Evolutionary conservation across 2,888 invertebrate genomes (phyloP).

Genomic region (Nowickia ferox): DNA sequence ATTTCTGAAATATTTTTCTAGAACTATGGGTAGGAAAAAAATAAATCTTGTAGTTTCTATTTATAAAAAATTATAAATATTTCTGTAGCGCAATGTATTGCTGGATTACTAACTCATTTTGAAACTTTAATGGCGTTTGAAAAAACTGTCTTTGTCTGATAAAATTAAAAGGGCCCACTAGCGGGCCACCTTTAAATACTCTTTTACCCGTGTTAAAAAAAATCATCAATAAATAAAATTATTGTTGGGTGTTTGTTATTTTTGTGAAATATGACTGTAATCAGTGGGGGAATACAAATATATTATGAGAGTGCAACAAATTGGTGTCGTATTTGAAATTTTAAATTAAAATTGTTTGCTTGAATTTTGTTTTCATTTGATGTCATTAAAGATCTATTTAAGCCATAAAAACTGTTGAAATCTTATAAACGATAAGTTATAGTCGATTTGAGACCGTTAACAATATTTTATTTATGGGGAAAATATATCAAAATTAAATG

Average conservation of each 20-base stretch:
- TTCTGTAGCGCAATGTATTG: no score
- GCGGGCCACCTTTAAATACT: no score
- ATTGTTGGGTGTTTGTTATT: conserved; percentile 42
- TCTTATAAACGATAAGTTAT: conserved; percentile 23
- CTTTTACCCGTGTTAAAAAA: background rate
- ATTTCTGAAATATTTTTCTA: no score
- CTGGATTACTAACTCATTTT: no score
- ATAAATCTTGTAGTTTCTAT: no score
- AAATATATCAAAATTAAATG: background rate
- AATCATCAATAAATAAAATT: conserved; percentile 17
- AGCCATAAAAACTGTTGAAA: conserved; percentile 4
- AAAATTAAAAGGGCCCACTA: no score
- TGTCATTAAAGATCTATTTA: background rate
- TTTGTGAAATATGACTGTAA: conserved; percentile 63
- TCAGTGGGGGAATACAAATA: conserved; percentile 49
- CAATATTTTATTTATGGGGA: background rate
- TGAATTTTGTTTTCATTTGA: background rate
- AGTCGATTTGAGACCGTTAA: background rate
- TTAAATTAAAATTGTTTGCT: conserved; percentile 12
- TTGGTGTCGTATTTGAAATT: conserved; percentile 65
- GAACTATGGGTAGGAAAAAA: no score
- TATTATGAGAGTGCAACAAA: conserved; percentile 56
- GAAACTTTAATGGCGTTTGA: no score
- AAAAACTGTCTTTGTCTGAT: no score
- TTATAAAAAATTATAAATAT: no score